A percentile compares a stretch with the other conserved stretches of the same genome.
Conservation (phyloP, 2,113 vertebrate species). For the Axis porcinus region DNA sequence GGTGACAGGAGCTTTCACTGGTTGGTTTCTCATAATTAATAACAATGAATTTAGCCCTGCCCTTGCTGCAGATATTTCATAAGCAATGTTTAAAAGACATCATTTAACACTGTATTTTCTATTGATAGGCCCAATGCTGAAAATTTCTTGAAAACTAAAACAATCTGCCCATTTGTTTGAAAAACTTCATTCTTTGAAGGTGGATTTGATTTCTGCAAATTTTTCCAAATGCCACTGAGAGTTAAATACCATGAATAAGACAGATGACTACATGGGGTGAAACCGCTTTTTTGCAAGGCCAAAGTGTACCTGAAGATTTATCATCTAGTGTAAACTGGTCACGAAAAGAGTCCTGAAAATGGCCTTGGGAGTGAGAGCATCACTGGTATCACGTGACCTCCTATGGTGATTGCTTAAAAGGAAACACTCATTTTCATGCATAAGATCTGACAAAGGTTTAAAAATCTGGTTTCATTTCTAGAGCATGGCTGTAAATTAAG, state of each 20-base stretch:
- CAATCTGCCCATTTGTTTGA: neutral
- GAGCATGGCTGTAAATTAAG: neutral
- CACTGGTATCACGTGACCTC: neutral
- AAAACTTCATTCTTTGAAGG: neutral
- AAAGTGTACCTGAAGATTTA: neutral
- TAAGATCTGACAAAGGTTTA: neutral
- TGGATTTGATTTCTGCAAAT: slow-evolving; percentile 14
- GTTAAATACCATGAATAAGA: neutral
- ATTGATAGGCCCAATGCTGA: neutral
- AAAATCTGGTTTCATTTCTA: neutral
- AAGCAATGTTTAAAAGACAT: slow-evolving; percentile 25
- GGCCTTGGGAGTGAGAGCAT: neutral
- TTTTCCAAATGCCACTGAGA: neutral
- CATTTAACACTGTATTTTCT: neutral
- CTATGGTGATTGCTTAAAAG: neutral
- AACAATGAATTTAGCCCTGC: neutral
- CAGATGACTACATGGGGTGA: neutral
- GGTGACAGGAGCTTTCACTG: neutral
- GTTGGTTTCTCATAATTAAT: slow-evolving; percentile 14
- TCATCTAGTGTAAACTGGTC: neutral
- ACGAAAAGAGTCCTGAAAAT: neutral
- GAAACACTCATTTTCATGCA: neutral
- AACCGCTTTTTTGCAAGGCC: neutral
- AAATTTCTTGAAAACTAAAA: neutral
- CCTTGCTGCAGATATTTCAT: neutral